Evolutionary conservation across 2,113 vertebrate species (phyloP).

Genomic region (Perccottus glenii): DNA sequence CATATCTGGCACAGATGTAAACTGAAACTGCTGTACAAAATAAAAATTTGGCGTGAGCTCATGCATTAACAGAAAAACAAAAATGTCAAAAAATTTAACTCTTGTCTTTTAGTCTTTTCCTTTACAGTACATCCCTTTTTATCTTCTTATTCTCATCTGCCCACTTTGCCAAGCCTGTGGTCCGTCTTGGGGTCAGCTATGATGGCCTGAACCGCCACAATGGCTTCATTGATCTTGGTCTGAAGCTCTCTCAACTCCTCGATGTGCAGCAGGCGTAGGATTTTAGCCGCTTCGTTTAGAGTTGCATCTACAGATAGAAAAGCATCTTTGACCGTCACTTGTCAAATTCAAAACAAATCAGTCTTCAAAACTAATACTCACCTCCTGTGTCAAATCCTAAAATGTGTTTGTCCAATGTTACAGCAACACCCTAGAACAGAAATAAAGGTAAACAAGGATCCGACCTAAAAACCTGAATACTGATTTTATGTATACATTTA

Average conservation of each 20-base stretch:
- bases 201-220: slow-evolving; percentile 96
- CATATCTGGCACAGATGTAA: background rate
- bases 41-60: slow-evolving; percentile 11
- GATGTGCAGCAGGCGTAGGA: slow-evolving; percentile 94
- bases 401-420: slow-evolving; percentile 92
- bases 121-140: background rate
- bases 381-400: slow-evolving; percentile 98
- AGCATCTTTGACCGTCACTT: background rate
- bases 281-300: slow-evolving; percentile 93
- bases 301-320: slow-evolving; percentile 84
- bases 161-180: slow-evolving; percentile 96
- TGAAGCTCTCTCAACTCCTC: slow-evolving; percentile 97
- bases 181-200: slow-evolving; percentile 98
- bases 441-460: background rate
- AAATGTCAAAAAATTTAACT: slow-evolving; percentile 36
- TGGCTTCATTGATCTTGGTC: slow-evolving; percentile 96
- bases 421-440: slow-evolving; percentile 86
- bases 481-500: slow-evolving; percentile 51
- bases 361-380: slow-evolving; percentile 67
- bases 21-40: slow-evolving; percentile 17
- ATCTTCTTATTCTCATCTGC: slow-evolving; percentile 83
- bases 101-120: slow-evolving; percentile 12
- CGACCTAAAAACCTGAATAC: too few species aligned
- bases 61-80: slow-evolving; percentile 21
- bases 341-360: background rate